Evolutionary conservation across 2,797 vertebrate genomes (phyloP), one percentile per base, ranked within the genome.

Genomic region (Alca torda): DNA sequence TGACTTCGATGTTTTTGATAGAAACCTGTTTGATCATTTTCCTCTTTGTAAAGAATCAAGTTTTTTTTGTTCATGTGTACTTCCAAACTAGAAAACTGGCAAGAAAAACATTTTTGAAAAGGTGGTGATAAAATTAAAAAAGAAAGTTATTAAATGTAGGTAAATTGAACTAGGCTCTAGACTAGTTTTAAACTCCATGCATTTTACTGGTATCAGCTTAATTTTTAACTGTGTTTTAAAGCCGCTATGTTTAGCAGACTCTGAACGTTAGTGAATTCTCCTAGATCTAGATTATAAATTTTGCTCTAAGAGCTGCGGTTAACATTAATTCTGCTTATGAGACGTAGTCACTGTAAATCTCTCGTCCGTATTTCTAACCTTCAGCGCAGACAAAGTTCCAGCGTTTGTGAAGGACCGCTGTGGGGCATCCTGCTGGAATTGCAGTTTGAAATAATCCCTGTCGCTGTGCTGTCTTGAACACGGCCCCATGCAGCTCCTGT

Each of bases 151-250:
- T 60, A 77, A 85, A 76, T 21, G 9, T 46, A 28, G 70, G 11
- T 41, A 82, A 86, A 83, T 85, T 85, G 51, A 78, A 35, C 25
- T 60, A 28, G 31, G 73, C 33, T 67, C 41, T 46, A 43, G 60
- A 51, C 15, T 57, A 56, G 9, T 80, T 85, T 81, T 72, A 85
- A 80, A 83, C 19, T 79, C n/a, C 10, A 6, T 50, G 21, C 20
- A 5, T 89, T 90, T 72, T 92, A 82, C 54, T 80, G 54, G 26
- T 73, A 69, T 51, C 73, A 65, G 61, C 17, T 69, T 61, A n/a
- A 72, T 77, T 75, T 92, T 83, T 64, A 90, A 57, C 19, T n/a
- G 35, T 77, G 48, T 72, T 95, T 84, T 79, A 50, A 91, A 81
- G 61, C 54, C 37, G 68, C 0, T 33, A 4, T 33, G 9, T 48